Evolutionary conservation across 2,888 invertebrate genomes (phyloP).

Genomic region (Gordius sp.): DNA sequence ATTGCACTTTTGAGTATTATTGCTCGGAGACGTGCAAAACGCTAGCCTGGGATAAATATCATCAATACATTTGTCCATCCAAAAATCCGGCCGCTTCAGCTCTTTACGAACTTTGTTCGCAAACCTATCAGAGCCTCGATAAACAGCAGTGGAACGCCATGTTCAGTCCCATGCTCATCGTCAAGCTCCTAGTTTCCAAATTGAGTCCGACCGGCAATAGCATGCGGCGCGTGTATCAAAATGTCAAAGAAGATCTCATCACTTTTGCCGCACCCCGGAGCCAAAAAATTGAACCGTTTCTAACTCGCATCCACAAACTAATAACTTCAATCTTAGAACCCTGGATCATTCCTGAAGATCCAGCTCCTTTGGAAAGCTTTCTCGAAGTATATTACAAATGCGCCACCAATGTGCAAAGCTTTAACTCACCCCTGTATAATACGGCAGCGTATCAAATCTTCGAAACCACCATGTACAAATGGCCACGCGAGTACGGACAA

Average conservation of each 20-base stretch:
- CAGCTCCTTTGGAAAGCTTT: slow-evolving; percentile 23
- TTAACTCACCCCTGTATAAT: slow-evolving; percentile 22
- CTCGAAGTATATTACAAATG: slow-evolving; percentile 23
- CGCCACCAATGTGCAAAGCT: slow-evolving; percentile 24
- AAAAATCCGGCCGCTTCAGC: slow-evolving; percentile 21
- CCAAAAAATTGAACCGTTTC: too few species aligned
- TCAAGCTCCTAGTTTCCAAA: neutral
- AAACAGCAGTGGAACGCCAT: slow-evolving; percentile 23
- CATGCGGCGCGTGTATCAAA: too few species aligned
- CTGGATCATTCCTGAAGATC: too few species aligned
- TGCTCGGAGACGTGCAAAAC: slow-evolving; percentile 22
- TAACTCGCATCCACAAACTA: too few species aligned
- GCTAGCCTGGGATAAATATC: slow-evolving; percentile 23
- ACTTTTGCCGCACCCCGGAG: too few species aligned
- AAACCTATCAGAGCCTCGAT: neutral
- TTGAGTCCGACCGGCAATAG: too few species aligned
- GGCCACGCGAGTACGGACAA: too few species aligned
- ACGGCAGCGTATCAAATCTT: slow-evolving; percentile 20
- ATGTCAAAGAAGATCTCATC: too few species aligned
- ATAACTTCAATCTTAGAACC: too few species aligned
- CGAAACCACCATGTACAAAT: too few species aligned
- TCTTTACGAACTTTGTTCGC: slow-evolving; percentile 22
- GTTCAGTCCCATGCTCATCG: slow-evolving; percentile 23
- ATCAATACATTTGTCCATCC: slow-evolving; percentile 23
- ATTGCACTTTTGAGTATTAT: slow-evolving; percentile 22